These are phyloP conservation scores for Enteromius afrohamiltoni DNA, from an alignment of 2,797 vertebrate genomes.

Conservation along the genomic window DNA sequence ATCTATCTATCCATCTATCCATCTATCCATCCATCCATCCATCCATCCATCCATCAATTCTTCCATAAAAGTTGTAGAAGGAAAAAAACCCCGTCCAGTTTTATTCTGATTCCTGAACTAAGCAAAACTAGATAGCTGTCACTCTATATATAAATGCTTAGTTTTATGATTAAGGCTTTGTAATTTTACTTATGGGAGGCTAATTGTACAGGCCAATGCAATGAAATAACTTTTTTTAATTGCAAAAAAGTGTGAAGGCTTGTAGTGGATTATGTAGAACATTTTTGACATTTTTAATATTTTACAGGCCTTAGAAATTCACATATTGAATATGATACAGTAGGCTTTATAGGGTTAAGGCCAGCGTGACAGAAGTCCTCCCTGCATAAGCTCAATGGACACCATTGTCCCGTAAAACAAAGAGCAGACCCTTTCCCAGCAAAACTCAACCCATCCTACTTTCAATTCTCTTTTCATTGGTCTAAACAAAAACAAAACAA, in stretches of 20 bases:
- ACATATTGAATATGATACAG: constrained; percentile 6
- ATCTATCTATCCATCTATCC: no score
- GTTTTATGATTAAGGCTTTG: neutral
- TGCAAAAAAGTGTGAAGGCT: neutral
- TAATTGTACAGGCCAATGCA: neutral
- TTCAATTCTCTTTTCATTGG: constrained; percentile 63
- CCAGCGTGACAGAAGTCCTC: constrained; percentile 40
- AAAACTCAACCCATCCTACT: constrained; percentile 75
- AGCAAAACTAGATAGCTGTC: neutral
- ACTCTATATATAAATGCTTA: neutral
- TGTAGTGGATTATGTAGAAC: neutral
- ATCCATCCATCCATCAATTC: no score
- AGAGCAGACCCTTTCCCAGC: constrained; percentile 54
- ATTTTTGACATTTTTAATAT: neutral
- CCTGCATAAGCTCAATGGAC: constrained; percentile 45
- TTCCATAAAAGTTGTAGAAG: neutral
- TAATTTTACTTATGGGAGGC: neutral
- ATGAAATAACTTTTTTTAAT: neutral
- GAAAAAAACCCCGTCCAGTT: no score
- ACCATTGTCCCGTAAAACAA: constrained; percentile 57
- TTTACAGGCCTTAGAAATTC: neutral
- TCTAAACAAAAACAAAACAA: constrained; percentile 60
- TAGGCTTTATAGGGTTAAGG: constrained; percentile 13
- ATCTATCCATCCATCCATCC: no score
- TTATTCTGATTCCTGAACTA: no score